These are phyloP conservation scores for Coelopa pilipes DNA, from an alignment of 2,888 invertebrate species.

Conservation along the genomic window DNA sequence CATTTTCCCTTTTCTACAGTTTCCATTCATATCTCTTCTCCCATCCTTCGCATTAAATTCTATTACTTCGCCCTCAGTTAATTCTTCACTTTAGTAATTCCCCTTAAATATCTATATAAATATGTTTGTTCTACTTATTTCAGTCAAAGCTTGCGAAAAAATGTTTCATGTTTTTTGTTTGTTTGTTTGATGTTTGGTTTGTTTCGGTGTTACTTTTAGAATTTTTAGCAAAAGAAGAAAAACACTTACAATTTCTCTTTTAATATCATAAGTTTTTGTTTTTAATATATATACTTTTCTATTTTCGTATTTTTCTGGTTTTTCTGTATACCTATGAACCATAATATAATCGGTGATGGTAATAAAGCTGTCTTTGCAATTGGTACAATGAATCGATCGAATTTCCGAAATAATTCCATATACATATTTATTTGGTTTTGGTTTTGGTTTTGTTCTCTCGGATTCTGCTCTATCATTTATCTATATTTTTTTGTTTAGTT, in stretches of 20 bases:
- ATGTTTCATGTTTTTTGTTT: not conserved
- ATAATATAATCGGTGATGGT: conserved; percentile 34
- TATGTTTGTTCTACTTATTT: conserved; percentile 27
- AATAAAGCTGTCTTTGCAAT: conserved; percentile 37
- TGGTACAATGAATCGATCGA: conserved; percentile 36
- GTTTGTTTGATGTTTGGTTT: not conserved
- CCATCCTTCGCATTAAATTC: not conserved
- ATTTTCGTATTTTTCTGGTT: conserved; percentile 2
- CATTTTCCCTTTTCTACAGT: not conserved
- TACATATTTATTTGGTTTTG: conserved; percentile 22
- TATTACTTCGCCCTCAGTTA: not conserved
- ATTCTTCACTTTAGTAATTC: conserved; percentile 37
- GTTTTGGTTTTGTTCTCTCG: conserved; percentile 26
- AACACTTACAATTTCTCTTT: conserved; percentile 12
- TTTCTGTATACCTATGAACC: conserved; percentile 13
- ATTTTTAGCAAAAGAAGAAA: conserved; percentile 15
- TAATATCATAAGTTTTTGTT: not conserved
- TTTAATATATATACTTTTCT: not conserved
- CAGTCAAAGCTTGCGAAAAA: conserved; percentile 31
- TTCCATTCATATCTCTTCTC: not conserved
- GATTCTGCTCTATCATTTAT: conserved; percentile 20
- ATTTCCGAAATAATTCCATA: conserved; percentile 28
- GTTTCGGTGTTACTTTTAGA: conserved; percentile 9
- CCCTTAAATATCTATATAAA: conserved; percentile 45
- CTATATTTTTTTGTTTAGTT: conserved; percentile 31